These are phyloP conservation scores for Rhea americana DNA, from an alignment of 2,113 vertebrate genomes.

Conservation along the genomic window DNA sequence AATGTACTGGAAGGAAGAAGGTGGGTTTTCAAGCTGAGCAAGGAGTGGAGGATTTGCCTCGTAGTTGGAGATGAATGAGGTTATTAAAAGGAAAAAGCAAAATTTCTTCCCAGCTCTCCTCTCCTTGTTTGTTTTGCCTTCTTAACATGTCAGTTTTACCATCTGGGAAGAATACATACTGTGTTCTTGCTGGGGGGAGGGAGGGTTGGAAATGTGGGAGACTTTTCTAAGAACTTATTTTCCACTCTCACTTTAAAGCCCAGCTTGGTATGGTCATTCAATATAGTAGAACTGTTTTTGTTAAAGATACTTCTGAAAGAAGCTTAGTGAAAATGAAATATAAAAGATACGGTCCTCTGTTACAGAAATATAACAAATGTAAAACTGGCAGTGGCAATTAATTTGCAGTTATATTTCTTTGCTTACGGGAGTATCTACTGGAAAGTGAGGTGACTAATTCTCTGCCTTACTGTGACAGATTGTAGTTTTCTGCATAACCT, in stretches of 20 bases:
- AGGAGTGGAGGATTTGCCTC: not conserved
- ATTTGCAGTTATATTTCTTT: not conserved
- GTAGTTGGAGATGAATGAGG: not conserved
- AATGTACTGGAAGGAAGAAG: not conserved
- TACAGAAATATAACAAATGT: not conserved
- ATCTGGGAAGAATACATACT: not conserved
- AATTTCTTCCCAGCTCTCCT: not conserved
- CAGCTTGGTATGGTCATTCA: not conserved
- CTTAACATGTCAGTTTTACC: not conserved
- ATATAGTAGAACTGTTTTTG: not conserved
- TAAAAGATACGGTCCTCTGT: not conserved
- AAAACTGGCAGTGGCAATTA: not conserved
- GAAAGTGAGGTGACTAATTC: not conserved
- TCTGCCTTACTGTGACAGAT: not conserved
- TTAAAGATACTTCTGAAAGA: not conserved
- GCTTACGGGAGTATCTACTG: not conserved
- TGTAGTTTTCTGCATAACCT: not conserved
- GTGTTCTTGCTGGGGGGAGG: not conserved
- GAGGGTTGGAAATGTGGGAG: too few relatives aligned
- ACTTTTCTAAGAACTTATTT: not conserved
- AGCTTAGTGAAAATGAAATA: not conserved
- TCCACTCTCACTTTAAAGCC: not conserved
- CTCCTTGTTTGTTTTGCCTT: not conserved
- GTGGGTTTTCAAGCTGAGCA: not conserved
- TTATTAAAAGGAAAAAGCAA: not conserved